These are phyloP conservation scores for Bradypus variegatus DNA, from an alignment of 2,797 vertebrate species.

Conservation along the genomic window DNA sequence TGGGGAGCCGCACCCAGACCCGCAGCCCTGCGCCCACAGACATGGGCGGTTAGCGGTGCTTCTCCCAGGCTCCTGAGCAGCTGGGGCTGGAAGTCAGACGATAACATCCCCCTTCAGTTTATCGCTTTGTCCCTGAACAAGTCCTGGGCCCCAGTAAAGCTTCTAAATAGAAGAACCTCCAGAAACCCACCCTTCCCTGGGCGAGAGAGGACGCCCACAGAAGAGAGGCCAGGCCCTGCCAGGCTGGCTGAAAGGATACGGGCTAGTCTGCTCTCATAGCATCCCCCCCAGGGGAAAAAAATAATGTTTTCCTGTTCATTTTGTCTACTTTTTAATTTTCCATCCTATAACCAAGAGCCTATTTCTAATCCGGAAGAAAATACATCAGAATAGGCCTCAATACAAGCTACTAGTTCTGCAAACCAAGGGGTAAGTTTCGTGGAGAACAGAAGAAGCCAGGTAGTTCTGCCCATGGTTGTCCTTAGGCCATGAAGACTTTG, in stretches of 20 bases:
- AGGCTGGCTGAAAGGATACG: neutral
- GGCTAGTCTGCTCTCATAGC: neutral
- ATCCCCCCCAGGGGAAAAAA: neutral
- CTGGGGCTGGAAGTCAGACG: neutral
- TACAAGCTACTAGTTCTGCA: neutral
- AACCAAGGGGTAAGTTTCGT: neutral
- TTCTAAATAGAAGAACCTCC: neutral
- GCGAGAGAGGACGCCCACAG: rapidly evolving
- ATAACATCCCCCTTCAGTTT: neutral
- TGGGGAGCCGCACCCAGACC: neutral
- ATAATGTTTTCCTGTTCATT: neutral
- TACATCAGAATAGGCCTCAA: neutral
- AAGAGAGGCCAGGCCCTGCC: no score
- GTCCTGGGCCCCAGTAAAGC: neutral
- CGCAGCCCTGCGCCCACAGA: neutral
- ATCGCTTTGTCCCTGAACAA: neutral
- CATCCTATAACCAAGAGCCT: neutral
- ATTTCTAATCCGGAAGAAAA: neutral
- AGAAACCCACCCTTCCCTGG: rapidly evolving
- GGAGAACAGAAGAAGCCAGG: neutral
- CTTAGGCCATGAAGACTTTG: neutral
- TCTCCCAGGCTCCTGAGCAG: neutral
- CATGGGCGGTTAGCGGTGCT: rapidly evolving
- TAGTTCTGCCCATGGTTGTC: neutral
- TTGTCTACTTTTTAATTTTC: neutral